phyloP scores from a whole-genome alignment of 2,797 vertebrate species.

The Enteromius treurensis region DNA sequence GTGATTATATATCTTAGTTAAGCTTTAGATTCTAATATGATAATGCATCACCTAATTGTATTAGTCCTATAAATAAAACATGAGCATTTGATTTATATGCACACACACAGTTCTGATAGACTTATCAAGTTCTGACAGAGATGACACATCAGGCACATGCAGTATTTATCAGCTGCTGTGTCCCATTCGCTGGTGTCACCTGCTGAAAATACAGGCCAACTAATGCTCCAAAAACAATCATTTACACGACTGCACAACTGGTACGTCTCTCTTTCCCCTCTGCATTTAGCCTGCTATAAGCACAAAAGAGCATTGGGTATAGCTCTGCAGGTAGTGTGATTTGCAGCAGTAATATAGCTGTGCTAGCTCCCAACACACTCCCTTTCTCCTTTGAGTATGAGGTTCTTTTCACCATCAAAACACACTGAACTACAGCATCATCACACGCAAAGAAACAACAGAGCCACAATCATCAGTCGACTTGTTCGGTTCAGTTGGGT shows the following conservation, averaged over 20 bases:
- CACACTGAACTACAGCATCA: constrained; percentile 16
- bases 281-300: constrained; percentile 39
- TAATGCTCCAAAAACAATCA: constrained; percentile 32
- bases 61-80: not conserved
- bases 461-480: not conserved
- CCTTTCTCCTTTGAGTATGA: not conserved
- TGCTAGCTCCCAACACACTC: constrained; percentile 26
- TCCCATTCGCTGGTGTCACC: constrained; percentile 2
- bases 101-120: not conserved
- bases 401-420: constrained; percentile 16
- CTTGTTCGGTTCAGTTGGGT: not conserved
- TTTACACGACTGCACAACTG: constrained; percentile 23
- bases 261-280: constrained; percentile 1
- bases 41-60: not conserved
- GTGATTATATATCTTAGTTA: not conserved
- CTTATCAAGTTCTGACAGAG: constrained; percentile 11
- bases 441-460: constrained; percentile 18
- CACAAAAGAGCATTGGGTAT: constrained; percentile 27
- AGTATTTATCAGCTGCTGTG: constrained; percentile 13
- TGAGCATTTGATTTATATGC: not conserved
- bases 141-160: not conserved
- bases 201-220: constrained; percentile 32
- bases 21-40: not conserved
- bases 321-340: constrained; percentile 51
- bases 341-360: constrained; percentile 52